These are phyloP conservation scores for Esox lucius DNA, from an alignment of 2,797 vertebrate genomes.

Conservation along the genomic window DNA sequence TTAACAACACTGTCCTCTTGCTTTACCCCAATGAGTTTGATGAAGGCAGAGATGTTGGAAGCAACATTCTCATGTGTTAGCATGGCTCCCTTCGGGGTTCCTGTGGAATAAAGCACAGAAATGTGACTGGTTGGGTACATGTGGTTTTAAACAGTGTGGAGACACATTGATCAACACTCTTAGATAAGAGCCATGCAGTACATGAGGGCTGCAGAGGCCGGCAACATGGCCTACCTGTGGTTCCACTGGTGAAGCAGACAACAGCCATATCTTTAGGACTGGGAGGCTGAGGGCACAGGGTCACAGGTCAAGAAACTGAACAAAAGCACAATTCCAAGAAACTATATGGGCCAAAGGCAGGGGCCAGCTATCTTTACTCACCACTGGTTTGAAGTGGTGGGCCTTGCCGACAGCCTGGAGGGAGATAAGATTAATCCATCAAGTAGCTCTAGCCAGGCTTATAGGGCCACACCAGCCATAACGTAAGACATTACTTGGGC, in stretches of 20 bases:
- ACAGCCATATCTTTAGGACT: constrained; percentile 83
- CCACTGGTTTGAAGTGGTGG: constrained; percentile 63
- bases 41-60: constrained; percentile 90
- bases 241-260: constrained; percentile 92
- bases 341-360: not conserved
- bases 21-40: constrained; percentile 89
- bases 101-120: constrained; percentile 68
- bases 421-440: not conserved
- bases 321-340: constrained; percentile 1
- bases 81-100: constrained; percentile 93
- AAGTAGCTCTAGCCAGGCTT: not conserved
- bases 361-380: constrained; percentile 51
- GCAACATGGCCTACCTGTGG: constrained; percentile 76
- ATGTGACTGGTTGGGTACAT: not conserved
- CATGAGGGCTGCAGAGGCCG: not conserved
- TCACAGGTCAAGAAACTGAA: not conserved
- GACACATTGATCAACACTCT: not conserved
- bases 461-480: not conserved
- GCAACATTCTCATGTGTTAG: constrained; percentile 91
- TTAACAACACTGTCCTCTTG: not conserved
- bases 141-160: not conserved
- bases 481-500: not conserved
- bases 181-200: not conserved
- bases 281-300: constrained; percentile 75
- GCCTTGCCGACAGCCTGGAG: constrained; percentile 69